Evolutionary conservation across 2,113 vertebrate genomes (phyloP), one percentile per base, ranked within the genome.

Genomic region (Anguilla rostrata): DNA sequence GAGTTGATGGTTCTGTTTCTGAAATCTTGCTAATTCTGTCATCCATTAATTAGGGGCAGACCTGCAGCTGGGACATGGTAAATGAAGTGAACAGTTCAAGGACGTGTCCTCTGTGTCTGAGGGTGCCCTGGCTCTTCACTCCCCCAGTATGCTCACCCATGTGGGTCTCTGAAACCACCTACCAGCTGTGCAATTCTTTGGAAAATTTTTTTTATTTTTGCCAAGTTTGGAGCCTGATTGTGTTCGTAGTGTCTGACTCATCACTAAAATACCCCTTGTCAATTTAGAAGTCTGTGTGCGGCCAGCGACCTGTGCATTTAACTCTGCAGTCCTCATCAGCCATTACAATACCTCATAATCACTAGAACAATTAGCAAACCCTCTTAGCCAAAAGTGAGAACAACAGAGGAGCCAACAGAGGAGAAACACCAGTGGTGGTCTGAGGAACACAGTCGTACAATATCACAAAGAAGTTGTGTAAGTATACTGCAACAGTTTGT

Each of bases 1-100:
- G 26, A 40, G 63, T 53, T 85, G 87, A 87, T 75, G 83, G 83
- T 82, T 82, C 85, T 41, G n/a, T 85, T 87, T 84, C 66, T 82
- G 86, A 83, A 81, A 85, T 83, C 66, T 41, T 63, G 86, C 88
- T 86, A 80, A 88, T 90, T 88, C 83, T 39, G 57, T 79, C 81
- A 57, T 60, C 83, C 88, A 87, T 87, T 90, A 89, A 91, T 89
- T 87, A 85, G 84, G 16, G n/a, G 71, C 56, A 57, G 12, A 12
- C 56, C 78, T 20, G 18, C 83, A 83, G 60, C 49, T 41, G 78
- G 84, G 49, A 43, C 0, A 26, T 43, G 56, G 0, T 5, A 49
- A 88, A 84, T 4, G 79, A 82, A 83, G 57, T 26, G 78, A 82
- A 22, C 12, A 29, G 85, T 87, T 87, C 84, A 88, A 91, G 88